Percentiles rank a stretch among this genome's conserved stretches.
These are phyloP conservation scores for Synergus gifuensis DNA, from an alignment of 2,888 invertebrate species.

Conservation along the genomic window DNA sequence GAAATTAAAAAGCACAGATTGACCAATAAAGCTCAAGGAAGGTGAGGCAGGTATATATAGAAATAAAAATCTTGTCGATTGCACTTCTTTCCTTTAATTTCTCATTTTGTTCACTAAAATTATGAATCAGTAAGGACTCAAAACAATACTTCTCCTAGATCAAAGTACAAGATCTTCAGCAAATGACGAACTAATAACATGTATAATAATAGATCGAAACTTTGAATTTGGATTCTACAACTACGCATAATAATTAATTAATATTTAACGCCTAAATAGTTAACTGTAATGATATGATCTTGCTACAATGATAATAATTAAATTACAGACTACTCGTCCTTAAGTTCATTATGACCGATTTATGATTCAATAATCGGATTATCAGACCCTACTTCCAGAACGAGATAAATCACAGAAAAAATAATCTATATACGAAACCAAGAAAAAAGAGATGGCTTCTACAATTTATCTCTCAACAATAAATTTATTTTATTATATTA, in stretches of 20 bases:
- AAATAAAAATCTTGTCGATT: slow-evolving; percentile 6
- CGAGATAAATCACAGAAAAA: slow-evolving; percentile 45
- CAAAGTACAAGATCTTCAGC: slow-evolving; percentile 56
- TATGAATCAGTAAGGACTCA: slow-evolving; percentile 56
- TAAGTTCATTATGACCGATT: slow-evolving; percentile 38
- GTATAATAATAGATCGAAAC: slow-evolving; percentile 46
- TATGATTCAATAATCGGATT: slow-evolving; percentile 19
- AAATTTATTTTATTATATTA: no score
- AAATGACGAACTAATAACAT: slow-evolving; percentile 53
- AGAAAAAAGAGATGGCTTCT: not conserved
- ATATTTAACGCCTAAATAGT: slow-evolving; percentile 63
- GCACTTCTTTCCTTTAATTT: slow-evolving; percentile 43
- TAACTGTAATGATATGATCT: slow-evolving; percentile 72
- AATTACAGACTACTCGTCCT: slow-evolving; percentile 61
- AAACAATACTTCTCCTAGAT: slow-evolving; percentile 55
- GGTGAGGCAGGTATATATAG: not conserved
- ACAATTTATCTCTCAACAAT: not conserved
- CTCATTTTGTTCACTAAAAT: slow-evolving; percentile 43
- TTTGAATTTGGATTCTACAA: slow-evolving; percentile 58
- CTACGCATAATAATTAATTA: slow-evolving; percentile 64
- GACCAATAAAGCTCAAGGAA: not conserved
- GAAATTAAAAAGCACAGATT: no score
- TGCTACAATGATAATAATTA: slow-evolving; percentile 70
- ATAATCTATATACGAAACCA: not conserved
- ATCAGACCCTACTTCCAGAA: slow-evolving; percentile 44